Percentiles rank a stretch among this genome's conserved stretches.
Evolutionary conservation across 2,797 vertebrate species (phyloP).

Genomic region (Vespertilio murinus): DNA sequence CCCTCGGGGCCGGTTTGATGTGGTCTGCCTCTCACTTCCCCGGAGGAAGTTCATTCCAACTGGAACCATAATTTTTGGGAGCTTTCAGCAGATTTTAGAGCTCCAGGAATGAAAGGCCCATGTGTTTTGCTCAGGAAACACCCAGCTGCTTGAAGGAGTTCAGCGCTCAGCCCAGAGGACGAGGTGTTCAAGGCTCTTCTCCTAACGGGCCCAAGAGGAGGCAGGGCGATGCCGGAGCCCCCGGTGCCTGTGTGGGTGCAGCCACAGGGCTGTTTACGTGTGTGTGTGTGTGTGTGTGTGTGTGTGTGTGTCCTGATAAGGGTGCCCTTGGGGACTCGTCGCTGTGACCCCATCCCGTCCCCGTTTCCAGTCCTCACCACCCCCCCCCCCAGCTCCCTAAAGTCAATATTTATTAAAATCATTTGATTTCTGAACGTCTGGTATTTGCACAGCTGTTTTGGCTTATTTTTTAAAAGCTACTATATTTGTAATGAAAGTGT

Average conservation of each 20-base stretch:
- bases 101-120: background rate
- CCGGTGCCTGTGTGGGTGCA: slow-evolving; percentile 39
- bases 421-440: slow-evolving; percentile 63
- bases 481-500: slow-evolving; percentile 65
- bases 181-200: slow-evolving; percentile 70
- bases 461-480: slow-evolving; percentile 44
- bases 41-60: slow-evolving; percentile 30
- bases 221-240: slow-evolving; percentile 51
- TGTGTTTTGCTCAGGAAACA: slow-evolving; percentile 71
- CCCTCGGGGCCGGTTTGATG: background rate
- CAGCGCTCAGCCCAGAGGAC: slow-evolving; percentile 57
- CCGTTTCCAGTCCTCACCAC: background rate
- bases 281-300: too few species aligned
- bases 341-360: background rate
- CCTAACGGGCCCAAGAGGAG: slow-evolving; percentile 68
- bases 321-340: background rate
- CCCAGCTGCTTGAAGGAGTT: slow-evolving; percentile 67
- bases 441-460: slow-evolving; percentile 78
- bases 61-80: slow-evolving; percentile 63
- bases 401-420: slow-evolving; percentile 63
- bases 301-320: slow-evolving; percentile 52
- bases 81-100: slow-evolving; percentile 43
- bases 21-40: slow-evolving; percentile 46
- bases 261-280: slow-evolving; percentile 19
- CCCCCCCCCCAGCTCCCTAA: background rate